Percentiles rank a stretch among this genome's conserved stretches.
Conservation (phyloP, 2,888 invertebrate genomes). For the Heliothis peltigera region DNA sequence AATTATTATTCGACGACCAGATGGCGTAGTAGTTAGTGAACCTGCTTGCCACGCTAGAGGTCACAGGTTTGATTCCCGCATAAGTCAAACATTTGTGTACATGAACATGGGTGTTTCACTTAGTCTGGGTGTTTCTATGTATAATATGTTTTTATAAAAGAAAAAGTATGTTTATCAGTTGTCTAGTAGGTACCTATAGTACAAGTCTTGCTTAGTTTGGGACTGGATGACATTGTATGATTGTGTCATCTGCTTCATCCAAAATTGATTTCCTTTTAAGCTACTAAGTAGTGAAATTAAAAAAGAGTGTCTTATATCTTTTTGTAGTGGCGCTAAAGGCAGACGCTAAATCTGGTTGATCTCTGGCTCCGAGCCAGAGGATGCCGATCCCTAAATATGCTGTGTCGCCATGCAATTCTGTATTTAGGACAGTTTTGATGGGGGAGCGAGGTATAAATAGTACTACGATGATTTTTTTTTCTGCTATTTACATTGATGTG, state of each 20-base stretch:
- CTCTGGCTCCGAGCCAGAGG: slow-evolving; percentile 80
- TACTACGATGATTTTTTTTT: slow-evolving; percentile 54
- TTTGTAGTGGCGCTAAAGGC: slow-evolving; percentile 77
- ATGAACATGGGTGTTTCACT: no score
- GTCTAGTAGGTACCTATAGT: no score
- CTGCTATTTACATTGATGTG: slow-evolving; percentile 45
- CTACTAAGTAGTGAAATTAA: slow-evolving; percentile 31
- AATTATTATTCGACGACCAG: no score
- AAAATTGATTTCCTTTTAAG: slow-evolving; percentile 31
- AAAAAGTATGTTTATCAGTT: no score
- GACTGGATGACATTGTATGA: no score
- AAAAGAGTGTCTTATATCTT: slow-evolving; percentile 30
- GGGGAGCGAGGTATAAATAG: slow-evolving; percentile 76
- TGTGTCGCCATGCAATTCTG: slow-evolving; percentile 84
- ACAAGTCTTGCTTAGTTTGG: no score
- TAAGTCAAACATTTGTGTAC: no score
- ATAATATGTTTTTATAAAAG: no score
- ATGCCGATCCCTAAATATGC: slow-evolving; percentile 83
- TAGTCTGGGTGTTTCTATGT: no score
- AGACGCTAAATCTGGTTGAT: slow-evolving; percentile 79
- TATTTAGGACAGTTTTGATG: slow-evolving; percentile 84
- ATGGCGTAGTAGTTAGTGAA: no score
- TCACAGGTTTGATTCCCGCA: no score
- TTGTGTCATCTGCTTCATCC: neutral
- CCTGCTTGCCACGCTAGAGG: no score